These are phyloP conservation scores for Noctua comes DNA, from an alignment of 2,888 invertebrate species.

Conservation along the genomic window DNA sequence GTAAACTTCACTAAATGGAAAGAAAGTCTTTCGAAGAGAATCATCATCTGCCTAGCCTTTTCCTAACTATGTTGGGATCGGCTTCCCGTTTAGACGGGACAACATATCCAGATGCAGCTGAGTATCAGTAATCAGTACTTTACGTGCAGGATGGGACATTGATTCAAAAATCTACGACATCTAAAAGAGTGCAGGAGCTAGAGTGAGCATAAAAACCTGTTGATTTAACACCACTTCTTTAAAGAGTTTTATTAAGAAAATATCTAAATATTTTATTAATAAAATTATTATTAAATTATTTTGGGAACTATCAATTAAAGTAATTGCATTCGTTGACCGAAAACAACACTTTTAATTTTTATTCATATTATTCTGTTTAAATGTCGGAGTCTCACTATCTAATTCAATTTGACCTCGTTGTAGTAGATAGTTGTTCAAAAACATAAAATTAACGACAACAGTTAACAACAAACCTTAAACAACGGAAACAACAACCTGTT, in stretches of 20 bases:
- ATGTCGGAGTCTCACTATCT: not conserved
- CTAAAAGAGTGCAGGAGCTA: no score
- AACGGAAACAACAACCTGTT: constrained; percentile 73
- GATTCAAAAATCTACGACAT: no score
- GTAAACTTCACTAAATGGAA: no score
- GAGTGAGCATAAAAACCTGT: not conserved
- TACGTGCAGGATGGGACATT: no score
- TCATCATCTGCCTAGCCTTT: no score
- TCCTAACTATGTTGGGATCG: no score
- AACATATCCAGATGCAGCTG: no score
- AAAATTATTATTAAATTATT: no score
- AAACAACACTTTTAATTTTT: not conserved
- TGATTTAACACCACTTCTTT: not conserved
- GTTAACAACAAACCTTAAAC: constrained; percentile 64
- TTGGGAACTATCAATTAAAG: not conserved
- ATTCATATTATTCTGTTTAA: not conserved
- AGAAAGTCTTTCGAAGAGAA: no score
- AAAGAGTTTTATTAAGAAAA: not conserved
- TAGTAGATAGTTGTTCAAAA: constrained; percentile 49
- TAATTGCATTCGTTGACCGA: not conserved
- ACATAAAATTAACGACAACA: constrained; percentile 55
- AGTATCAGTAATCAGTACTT: no score
- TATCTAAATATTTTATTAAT: not conserved
- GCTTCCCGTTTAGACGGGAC: no score
- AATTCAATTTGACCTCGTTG: not conserved